phyloP scores from a whole-genome alignment of 2,888 invertebrate species.

The Zelleria hepariella region DNA sequence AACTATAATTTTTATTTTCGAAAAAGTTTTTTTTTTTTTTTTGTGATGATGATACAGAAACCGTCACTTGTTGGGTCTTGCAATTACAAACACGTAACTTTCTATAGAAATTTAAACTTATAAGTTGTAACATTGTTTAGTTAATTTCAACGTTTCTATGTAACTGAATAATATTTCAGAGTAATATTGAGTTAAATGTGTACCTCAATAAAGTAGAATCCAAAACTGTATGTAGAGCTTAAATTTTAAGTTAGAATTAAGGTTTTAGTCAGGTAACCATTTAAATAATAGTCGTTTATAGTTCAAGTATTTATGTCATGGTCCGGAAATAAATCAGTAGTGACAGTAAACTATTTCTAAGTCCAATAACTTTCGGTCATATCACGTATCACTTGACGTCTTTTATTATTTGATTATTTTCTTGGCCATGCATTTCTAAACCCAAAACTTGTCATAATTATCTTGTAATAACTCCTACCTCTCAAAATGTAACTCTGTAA shows the following conservation, averaged over 20 bases:
- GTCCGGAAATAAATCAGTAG: too few relatives aligned
- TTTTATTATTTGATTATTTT: too few relatives aligned
- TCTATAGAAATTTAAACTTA: neutral
- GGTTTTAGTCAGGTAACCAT: neutral
- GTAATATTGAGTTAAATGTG: neutral
- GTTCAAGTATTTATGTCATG: too few relatives aligned
- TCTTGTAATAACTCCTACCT: too few relatives aligned
- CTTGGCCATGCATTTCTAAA: too few relatives aligned
- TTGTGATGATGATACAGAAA: neutral
- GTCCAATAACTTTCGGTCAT: too few relatives aligned
- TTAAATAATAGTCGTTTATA: too few relatives aligned
- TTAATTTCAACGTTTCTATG: neutral
- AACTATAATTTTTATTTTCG: neutral
- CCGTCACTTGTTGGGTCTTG: slow-evolving; percentile 40
- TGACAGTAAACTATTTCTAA: too few relatives aligned
- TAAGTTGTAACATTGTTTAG: neutral
- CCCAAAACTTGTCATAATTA: too few relatives aligned
- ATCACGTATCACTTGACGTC: too few relatives aligned
- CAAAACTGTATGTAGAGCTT: neutral
- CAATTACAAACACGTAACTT: slow-evolving; percentile 11
- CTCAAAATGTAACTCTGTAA: too few relatives aligned
- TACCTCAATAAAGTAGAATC: neutral
- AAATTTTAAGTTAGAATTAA: neutral
- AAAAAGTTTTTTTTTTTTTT: neutral
- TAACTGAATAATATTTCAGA: neutral